Conservation (phyloP, 2,888 invertebrate species). For the Therioaphis trifolii region DNA sequence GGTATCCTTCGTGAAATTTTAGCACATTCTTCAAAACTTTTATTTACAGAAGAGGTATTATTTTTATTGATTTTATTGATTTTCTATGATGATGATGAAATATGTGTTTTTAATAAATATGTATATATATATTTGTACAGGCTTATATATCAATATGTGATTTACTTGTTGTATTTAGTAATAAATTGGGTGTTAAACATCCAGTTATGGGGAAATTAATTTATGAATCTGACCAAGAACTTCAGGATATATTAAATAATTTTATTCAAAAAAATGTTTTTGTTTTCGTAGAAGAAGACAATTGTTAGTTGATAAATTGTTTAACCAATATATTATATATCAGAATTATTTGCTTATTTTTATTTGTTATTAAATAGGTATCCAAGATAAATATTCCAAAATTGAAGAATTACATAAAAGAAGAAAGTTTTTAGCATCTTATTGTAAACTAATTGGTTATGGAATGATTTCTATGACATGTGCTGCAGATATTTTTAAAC, state of each 20-base stretch:
- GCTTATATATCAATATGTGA: conserved; percentile 97
- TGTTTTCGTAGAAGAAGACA: conserved; percentile 89
- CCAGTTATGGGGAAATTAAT: conserved; percentile 73
- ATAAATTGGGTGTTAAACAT: conserved; percentile 74
- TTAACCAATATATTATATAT: too few relatives aligned
- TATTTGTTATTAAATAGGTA: conserved; percentile 73
- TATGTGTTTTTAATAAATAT: conserved; percentile 13
- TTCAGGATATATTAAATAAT: conserved; percentile 85
- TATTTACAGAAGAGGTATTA: conserved; percentile 79
- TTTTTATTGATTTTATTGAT: conserved; percentile 2
- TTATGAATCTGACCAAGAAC: conserved; percentile 81
- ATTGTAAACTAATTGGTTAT: conserved; percentile 97
- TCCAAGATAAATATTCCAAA: conserved; percentile 92
- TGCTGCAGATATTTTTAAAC: conserved; percentile 95
- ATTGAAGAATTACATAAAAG: conserved; percentile 97
- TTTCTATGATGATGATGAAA: conserved; percentile 25
- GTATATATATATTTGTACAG: conserved; percentile 70
- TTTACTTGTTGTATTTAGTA: conserved; percentile 91
- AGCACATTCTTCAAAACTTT: conserved; percentile 75
- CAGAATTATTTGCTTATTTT: conserved; percentile 67
- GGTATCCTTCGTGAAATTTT: conserved; percentile 79
- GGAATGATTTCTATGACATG: conserved; percentile 93
- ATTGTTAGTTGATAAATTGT: conserved; percentile 68
- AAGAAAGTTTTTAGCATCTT: conserved; percentile 94
- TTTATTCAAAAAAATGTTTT: conserved; percentile 96